These are phyloP conservation scores for Cyclura pinguis DNA, from an alignment of 2,797 vertebrate genomes.

Conservation along the genomic window DNA sequence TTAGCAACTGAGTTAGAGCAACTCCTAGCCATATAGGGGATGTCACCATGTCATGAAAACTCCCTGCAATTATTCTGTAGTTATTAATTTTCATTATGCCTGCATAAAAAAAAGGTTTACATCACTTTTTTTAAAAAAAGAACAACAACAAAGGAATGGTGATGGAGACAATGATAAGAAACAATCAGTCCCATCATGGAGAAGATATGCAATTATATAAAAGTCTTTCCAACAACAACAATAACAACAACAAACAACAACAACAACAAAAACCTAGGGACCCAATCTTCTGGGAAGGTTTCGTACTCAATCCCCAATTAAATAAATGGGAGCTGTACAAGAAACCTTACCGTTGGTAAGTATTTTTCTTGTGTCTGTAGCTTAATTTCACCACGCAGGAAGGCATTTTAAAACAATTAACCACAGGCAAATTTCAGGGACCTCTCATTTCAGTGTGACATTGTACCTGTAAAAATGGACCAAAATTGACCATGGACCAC, in stretches of 20 bases:
- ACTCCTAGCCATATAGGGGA: neutral
- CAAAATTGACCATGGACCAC: neutral
- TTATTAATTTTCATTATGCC: neutral
- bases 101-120: neutral
- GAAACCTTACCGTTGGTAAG: neutral
- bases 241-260: no score
- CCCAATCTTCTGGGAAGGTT: neutral
- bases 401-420: neutral
- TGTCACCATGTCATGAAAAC: neutral
- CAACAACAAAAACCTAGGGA: no score
- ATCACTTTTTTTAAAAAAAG: neutral
- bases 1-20: neutral
- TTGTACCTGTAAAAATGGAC: neutral
- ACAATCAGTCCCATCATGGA: neutral
- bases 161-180: neutral
- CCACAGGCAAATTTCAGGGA: neutral
- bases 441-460: neutral
- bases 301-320: neutral
- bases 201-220: neutral
- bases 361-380: neutral
- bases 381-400: constrained; percentile 5
- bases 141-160: no score
- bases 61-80: neutral
- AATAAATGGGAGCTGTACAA: neutral
- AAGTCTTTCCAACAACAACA: neutral